Evolutionary conservation across 2,113 vertebrate species (phyloP).

Genomic region (Lagopus leucura): DNA sequence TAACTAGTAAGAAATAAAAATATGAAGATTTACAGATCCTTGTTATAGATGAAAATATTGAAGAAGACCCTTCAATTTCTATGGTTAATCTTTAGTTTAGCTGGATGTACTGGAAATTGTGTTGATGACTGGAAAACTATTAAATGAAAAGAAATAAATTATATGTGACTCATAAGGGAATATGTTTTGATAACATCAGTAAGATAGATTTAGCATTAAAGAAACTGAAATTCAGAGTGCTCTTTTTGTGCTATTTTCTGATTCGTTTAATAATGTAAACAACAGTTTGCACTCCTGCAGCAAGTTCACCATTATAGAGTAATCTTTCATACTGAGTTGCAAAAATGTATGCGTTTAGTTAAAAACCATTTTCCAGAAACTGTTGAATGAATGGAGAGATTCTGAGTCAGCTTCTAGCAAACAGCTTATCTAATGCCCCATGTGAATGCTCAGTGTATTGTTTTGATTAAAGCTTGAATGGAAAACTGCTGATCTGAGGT

Average conservation of each 20-base stretch:
- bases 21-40: neutral
- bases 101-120: neutral
- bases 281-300: neutral
- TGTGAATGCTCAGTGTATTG: constrained; percentile 29
- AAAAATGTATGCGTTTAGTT: constrained; percentile 11
- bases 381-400: constrained; percentile 4
- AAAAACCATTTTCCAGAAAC: constrained; percentile 41
- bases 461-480: constrained; percentile 50
- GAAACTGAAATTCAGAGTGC: neutral
- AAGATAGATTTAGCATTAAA: neutral
- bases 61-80: neutral
- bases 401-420: constrained; percentile 48
- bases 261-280: neutral
- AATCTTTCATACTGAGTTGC: neutral
- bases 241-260: neutral
- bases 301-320: neutral
- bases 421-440: constrained; percentile 13
- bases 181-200: neutral
- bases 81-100: neutral
- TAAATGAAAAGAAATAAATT: neutral
- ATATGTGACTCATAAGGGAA: neutral
- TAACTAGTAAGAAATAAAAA: neutral
- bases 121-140: neutral
- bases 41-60: neutral
- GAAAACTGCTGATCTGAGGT: constrained; percentile 49